phyloP scores from a whole-genome alignment of 2,113 vertebrate genomes.

The Riparia riparia region DNA sequence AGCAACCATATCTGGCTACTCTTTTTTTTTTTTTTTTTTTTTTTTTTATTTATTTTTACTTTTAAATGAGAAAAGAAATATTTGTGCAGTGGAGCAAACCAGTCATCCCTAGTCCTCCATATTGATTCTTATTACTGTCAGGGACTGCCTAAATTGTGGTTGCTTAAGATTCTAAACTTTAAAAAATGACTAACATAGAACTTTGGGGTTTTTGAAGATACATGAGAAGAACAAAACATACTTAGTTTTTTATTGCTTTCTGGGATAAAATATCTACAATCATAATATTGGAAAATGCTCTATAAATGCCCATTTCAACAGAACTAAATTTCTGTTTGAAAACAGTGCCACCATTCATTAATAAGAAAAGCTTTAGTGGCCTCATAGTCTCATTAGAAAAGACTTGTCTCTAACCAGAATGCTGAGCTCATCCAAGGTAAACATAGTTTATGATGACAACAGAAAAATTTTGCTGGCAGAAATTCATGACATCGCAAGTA shows the following conservation, averaged over 20 bases:
- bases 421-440: background rate
- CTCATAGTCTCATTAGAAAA: background rate
- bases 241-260: background rate
- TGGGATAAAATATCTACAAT: background rate
- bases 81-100: rapidly evolving
- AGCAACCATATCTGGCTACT: background rate
- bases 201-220: background rate
- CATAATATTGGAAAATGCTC: background rate
- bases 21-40: background rate
- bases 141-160: background rate
- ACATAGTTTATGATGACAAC: background rate
- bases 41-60: background rate
- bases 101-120: background rate
- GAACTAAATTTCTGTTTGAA: background rate
- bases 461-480: background rate
- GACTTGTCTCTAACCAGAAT: background rate
- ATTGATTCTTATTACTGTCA: background rate
- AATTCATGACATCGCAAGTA: background rate
- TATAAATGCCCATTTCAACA: background rate
- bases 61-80: background rate
- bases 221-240: background rate
- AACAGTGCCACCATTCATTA: background rate
- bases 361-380: background rate
- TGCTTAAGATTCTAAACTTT: background rate
- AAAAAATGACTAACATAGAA: background rate